phyloP scores from a whole-genome alignment of 2,113 vertebrate species.

The Caranx melampygus region DNA sequence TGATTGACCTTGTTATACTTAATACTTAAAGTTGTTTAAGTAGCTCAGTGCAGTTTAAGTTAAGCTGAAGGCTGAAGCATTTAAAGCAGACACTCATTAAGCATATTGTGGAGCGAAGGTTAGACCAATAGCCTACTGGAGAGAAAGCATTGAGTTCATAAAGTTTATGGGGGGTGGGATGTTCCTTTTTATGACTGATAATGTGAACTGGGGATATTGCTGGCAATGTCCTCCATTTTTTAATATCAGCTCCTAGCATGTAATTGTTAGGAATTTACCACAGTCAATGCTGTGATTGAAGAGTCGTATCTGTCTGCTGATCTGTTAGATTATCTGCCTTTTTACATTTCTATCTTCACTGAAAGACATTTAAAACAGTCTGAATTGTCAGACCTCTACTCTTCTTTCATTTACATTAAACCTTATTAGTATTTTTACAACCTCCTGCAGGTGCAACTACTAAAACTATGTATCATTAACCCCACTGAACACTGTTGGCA shows the following conservation, averaged over 20 bases:
- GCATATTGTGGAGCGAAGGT: neutral
- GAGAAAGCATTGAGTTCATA: slow-evolving; percentile 16
- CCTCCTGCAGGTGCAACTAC: neutral
- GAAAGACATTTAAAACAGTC: too few species aligned
- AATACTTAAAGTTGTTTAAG: too few species aligned
- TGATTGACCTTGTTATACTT: too few species aligned
- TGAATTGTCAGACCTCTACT: neutral
- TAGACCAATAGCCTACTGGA: neutral
- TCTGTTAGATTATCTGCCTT: neutral
- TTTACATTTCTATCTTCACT: neutral
- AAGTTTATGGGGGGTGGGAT: slow-evolving; percentile 26
- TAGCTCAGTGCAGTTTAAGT: neutral
- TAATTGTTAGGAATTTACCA: neutral
- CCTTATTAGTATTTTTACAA: neutral
- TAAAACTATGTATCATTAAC: neutral
- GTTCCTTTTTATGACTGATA: slow-evolving; percentile 18
- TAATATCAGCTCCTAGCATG: neutral
- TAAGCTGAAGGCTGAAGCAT: neutral
- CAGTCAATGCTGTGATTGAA: neutral
- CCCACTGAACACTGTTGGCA: neutral
- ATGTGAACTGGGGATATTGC: neutral
- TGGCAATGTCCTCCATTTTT: neutral
- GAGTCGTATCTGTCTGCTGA: neutral
- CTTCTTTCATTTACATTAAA: neutral
- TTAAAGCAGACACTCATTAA: neutral